Conservation (phyloP, 2,113 vertebrate genomes). For the Onychostruthus taczanowskii region DNA sequence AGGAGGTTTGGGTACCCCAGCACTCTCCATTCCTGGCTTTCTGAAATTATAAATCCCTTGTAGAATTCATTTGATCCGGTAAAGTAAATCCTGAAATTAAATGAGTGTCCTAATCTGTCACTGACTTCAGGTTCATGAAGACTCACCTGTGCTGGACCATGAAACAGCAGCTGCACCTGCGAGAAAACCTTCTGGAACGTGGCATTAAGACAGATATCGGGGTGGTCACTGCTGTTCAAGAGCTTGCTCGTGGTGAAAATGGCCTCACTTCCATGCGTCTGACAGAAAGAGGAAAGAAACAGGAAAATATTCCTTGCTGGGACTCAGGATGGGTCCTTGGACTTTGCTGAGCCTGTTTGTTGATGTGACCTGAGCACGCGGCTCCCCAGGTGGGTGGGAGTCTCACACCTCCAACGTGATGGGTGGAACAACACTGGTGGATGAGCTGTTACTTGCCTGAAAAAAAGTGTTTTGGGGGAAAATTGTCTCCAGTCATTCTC, state of each 20-base stretch:
- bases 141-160: not conserved
- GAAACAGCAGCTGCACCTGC: not conserved
- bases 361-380: fast-evolving
- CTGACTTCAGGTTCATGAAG: not conserved
- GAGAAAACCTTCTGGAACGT: fast-evolving
- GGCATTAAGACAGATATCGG: fast-evolving
- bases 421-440: constrained; percentile 17
- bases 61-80: not conserved
- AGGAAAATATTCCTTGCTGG: not conserved
- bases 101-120: not conserved
- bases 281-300: not conserved
- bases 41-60: not conserved
- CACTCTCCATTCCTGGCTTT: not conserved
- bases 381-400: not conserved
- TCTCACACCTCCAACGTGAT: not conserved
- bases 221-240: not conserved
- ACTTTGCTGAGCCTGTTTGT: not conserved
- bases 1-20: not conserved
- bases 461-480: not conserved
- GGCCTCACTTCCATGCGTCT: not conserved
- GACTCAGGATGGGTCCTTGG: not conserved
- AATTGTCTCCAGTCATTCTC: constrained; percentile 60
- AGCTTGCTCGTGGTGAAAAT: not conserved
- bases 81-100: not conserved
- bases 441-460: constrained; percentile 42